Conservation (phyloP, 2,797 vertebrate species). For the Pyrrhura leucotis region DNA sequence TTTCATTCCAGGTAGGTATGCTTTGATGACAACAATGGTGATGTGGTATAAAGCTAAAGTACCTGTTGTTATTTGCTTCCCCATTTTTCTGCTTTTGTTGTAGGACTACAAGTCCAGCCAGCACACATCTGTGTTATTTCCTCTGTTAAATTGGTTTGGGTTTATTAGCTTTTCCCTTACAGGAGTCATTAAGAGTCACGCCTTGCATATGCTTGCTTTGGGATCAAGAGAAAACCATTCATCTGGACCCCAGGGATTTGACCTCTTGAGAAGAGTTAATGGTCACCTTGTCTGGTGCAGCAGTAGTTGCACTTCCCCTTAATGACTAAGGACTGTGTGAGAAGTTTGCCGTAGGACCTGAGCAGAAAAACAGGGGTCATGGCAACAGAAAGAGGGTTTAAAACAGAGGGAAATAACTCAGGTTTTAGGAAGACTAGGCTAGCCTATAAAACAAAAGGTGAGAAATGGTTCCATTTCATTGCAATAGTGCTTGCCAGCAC, state of each 20-base stretch:
- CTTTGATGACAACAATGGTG: not conserved
- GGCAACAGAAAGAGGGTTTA: not conserved
- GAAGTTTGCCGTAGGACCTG: not conserved
- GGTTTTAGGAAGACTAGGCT: not conserved
- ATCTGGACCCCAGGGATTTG: not conserved
- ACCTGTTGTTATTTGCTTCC: not conserved
- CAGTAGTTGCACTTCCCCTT: not conserved
- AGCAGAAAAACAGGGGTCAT: not conserved
- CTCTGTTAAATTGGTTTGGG: not conserved
- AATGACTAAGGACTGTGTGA: not conserved
- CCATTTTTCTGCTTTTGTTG: not conserved
- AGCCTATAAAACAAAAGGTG: not conserved
- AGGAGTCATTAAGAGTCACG: not conserved
- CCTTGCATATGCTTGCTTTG: not conserved
- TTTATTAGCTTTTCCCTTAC: constrained; percentile 14
- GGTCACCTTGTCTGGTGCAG: not conserved
- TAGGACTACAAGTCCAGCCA: not conserved
- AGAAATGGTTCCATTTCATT: not conserved
- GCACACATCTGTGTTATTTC: not conserved
- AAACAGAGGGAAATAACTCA: not conserved
- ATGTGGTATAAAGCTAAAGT: not conserved
- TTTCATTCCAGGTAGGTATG: not conserved
- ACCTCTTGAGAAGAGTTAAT: not conserved
- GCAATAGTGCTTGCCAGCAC: not conserved
- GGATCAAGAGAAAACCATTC: not conserved